Evolutionary conservation across 2,888 invertebrate species (phyloP).

Genomic region (Hydraecia micacea): DNA sequence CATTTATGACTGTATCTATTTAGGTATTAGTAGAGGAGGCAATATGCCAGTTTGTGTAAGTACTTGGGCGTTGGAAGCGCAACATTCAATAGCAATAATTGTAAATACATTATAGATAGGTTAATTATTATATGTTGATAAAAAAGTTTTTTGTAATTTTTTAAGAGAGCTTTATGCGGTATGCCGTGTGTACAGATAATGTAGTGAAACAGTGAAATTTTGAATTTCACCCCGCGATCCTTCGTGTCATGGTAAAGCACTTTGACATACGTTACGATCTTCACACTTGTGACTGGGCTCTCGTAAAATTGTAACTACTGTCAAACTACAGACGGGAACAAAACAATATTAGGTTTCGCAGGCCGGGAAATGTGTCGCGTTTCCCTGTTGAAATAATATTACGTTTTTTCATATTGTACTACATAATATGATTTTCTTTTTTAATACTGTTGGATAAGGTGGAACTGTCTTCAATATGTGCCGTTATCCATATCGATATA

Average conservation of each 20-base stretch:
- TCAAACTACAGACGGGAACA: conserved; percentile 67
- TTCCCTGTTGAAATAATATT: conserved; percentile 59
- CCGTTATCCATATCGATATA: conserved; percentile 46
- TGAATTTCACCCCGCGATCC: conserved; percentile 85
- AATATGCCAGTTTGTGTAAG: conserved; percentile 83
- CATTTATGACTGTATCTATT: conserved; percentile 77
- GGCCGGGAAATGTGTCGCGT: conserved; percentile 53
- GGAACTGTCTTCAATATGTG: conserved; percentile 53
- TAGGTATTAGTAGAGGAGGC: conserved; percentile 81
- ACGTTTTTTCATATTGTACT: conserved; percentile 62
- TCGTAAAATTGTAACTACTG: conserved; percentile 73
- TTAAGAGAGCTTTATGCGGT: conserved; percentile 89
- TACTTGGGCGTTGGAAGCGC: conserved; percentile 88
- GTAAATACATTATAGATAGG: conserved; percentile 89
- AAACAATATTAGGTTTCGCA: conserved; percentile 67
- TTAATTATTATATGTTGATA: conserved; percentile 87
- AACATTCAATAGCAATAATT: conserved; percentile 89
- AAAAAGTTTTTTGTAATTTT: conserved; percentile 85
- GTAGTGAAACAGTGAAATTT: conserved; percentile 85
- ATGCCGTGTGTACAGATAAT: conserved; percentile 82
- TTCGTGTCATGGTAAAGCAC: conserved; percentile 78
- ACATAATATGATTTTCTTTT: conserved; percentile 49
- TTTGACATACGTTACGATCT: conserved; percentile 75
- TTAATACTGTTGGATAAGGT: conserved; percentile 57
- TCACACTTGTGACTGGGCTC: conserved; percentile 76